Evolutionary conservation across 2,888 invertebrate genomes (phyloP).

Genomic region (Meganola albula): DNA sequence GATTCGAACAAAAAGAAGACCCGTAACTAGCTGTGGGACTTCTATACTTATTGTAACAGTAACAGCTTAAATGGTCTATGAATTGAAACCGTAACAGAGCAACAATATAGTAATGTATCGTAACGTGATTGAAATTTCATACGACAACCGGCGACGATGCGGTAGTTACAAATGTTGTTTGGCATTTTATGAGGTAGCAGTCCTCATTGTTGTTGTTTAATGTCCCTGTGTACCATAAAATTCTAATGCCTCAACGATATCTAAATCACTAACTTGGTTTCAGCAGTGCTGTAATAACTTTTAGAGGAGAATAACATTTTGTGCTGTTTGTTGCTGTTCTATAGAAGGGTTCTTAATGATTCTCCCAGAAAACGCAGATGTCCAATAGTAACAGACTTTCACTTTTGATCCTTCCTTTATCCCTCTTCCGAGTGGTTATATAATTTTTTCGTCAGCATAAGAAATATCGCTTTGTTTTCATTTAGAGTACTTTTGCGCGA

Average conservation of each 20-base stretch:
- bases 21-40: no score
- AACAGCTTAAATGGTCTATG: slow-evolving; percentile 16
- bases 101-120: slow-evolving; percentile 24
- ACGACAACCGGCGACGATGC: slow-evolving; percentile 32
- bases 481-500: slow-evolving; percentile 53
- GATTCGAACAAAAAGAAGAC: no score
- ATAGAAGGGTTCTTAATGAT: no score
- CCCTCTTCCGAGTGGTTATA: slow-evolving; percentile 21
- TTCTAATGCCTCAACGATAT: slow-evolving; percentile 40
- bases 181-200: slow-evolving; percentile 48
- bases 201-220: slow-evolving; percentile 44
- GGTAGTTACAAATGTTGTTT: slow-evolving; percentile 48
- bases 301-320: slow-evolving; percentile 17
- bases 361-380: no score
- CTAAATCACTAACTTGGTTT: slow-evolving; percentile 35
- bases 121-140: slow-evolving; percentile 47
- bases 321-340: background rate
- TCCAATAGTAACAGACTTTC: slow-evolving; percentile 9
- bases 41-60: slow-evolving; percentile 25
- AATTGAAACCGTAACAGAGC: slow-evolving; percentile 22
- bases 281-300: slow-evolving; percentile 21
- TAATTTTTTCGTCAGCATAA: slow-evolving; percentile 35
- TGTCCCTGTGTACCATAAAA: slow-evolving; percentile 44
- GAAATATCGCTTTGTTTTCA: slow-evolving; percentile 40
- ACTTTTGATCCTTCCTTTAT: no score